These are phyloP conservation scores for Artemia sinica DNA, from an alignment of 2,888 invertebrate species.

Conservation along the genomic window DNA sequence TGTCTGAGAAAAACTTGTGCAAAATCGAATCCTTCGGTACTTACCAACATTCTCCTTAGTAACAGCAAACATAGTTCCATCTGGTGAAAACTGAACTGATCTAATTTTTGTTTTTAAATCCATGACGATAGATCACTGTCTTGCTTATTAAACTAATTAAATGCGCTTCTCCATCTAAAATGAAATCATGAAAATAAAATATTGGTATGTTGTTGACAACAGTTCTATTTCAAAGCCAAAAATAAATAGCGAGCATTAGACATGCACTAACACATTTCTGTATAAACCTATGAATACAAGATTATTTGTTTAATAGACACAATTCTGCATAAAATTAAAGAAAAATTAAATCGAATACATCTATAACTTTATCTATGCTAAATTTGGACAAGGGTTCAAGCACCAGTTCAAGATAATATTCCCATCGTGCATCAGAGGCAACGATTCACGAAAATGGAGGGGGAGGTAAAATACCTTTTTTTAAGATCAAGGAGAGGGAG, in stretches of 20 bases:
- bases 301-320: not conserved
- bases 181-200: not conserved
- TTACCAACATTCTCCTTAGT: conserved; percentile 64
- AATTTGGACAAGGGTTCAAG: too few relatives aligned
- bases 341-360: too few relatives aligned
- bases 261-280: not conserved
- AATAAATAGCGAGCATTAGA: too few relatives aligned
- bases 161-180: conserved; percentile 56
- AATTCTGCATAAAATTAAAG: too few relatives aligned
- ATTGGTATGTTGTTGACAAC: too few relatives aligned
- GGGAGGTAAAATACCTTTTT: too few relatives aligned
- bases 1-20: conserved; percentile 23
- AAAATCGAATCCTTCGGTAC: conserved; percentile 25
- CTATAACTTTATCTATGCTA: too few relatives aligned
- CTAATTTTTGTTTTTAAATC: conserved; percentile 57
- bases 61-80: conserved; percentile 80
- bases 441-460: too few relatives aligned
- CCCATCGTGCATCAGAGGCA: too few relatives aligned
- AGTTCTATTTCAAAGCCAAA: too few relatives aligned
- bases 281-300: not conserved
- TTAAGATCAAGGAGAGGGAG: too few relatives aligned
- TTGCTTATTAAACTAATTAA: conserved; percentile 69
- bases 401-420: too few relatives aligned
- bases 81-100: conserved; percentile 73
- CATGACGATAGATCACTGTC: conserved; percentile 60